Evolutionary conservation across 64 coral and sea anemone species (phyloP), one percentile per base, ranked within the genome.

Genomic region (Pocillopora verrucosa): DNA sequence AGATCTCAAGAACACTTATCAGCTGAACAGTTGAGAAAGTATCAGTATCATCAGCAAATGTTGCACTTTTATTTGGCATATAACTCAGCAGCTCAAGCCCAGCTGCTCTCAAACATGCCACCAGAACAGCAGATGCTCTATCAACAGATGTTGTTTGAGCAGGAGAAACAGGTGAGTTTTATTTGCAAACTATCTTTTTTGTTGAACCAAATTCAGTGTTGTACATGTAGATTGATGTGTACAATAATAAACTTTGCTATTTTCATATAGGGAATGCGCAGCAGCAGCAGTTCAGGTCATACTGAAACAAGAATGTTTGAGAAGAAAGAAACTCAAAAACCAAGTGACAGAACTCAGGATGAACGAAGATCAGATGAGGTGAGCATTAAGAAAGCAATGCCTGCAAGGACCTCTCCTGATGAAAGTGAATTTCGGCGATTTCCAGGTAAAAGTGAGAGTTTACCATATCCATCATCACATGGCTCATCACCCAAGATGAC

Each of bases 1-100:
- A 41, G 82, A 37, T 56, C 37, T 5, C 82, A 85, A 30, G 82
- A 85, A 58, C 38, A 63, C 82, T 72, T 92, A 17, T 76, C 90
- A 38, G 68, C 83, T 16, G 90, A 92, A 59, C 83, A 92, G 73
- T 15, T 92, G 16, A 56, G 86, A 9, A 87, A 77, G 20, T 87
- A 72, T 11, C 82, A 92, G 60, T 78, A 79, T 30, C 73, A 70
- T 25, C 90, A 86, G 80, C 85, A n/a, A 61, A 38, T 87, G 45
- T 19, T 76, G 80, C 79, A 85, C 59, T 19, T 14, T 1, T 34
- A 67, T 30, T 30, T 10, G 20, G 64, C 77, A 80, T 63, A 61
- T 41, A 60, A 38, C 17, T 83, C 67, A 41, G 80, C 80, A 65
- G 80, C 80, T 1, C 78, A 62, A 34, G 59, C 59, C 17, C 80